Percentiles rank a stretch among this genome's conserved stretches.
These are phyloP conservation scores for Hypsopygia costalis DNA, from an alignment of 2,888 invertebrate species.

Conservation along the genomic window DNA sequence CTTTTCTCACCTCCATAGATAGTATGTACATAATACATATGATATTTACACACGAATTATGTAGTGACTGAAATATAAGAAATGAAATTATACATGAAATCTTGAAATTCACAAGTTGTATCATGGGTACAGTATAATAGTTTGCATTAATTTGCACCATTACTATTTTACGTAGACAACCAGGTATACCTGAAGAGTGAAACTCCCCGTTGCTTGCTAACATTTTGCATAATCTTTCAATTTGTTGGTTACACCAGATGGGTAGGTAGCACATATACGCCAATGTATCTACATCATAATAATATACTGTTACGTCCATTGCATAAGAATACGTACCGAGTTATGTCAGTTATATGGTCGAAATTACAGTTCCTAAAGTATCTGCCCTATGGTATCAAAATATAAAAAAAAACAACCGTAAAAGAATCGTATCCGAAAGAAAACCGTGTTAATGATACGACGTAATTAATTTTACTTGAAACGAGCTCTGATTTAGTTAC, in stretches of 20 bases:
- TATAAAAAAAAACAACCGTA: too few relatives aligned
- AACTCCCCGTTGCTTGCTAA: conserved; percentile 26
- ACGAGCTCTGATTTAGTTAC: too few relatives aligned
- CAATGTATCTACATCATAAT: not conserved
- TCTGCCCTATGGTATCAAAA: too few relatives aligned
- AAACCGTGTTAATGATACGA: too few relatives aligned
- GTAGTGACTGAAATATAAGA: not conserved
- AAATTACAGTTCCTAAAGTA: too few relatives aligned
- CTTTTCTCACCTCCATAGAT: too few relatives aligned
- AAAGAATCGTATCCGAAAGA: too few relatives aligned
- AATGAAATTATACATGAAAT: too few relatives aligned
- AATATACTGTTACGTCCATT: not conserved
- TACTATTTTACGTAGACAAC: conserved; percentile 7
- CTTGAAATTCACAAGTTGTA: not conserved
- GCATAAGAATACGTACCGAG: not conserved
- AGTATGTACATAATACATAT: too few relatives aligned
- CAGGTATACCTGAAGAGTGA: conserved; percentile 23
- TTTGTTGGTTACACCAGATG: conserved; percentile 36
- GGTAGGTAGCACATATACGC: conserved; percentile 23
- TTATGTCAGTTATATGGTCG: not conserved
- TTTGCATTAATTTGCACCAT: conserved; percentile 31
- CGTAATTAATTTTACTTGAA: too few relatives aligned
- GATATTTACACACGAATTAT: not conserved
- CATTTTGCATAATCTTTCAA: conserved; percentile 43
- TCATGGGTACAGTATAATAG: conserved; percentile 12